A percentile compares a stretch with the other conserved stretches of the same genome.
These are phyloP conservation scores for Rhinogobio ventralis DNA, from an alignment of 2,797 vertebrate species.

Conservation along the genomic window DNA sequence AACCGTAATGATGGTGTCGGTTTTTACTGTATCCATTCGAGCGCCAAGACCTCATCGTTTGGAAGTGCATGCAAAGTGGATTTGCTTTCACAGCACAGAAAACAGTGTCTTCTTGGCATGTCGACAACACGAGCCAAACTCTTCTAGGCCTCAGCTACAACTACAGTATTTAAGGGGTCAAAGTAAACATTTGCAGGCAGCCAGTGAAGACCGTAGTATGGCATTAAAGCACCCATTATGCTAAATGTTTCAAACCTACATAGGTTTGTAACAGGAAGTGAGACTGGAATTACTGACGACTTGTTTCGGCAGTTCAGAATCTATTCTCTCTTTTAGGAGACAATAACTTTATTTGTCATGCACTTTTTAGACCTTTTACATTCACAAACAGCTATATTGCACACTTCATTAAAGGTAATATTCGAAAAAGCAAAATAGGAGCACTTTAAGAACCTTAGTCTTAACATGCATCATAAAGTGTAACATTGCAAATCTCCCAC, in stretches of 20 bases:
- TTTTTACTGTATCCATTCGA: too few relatives aligned
- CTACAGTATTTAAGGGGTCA: background rate
- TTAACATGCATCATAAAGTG: conserved; percentile 13
- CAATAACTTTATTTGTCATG: background rate
- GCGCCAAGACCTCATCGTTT: too few relatives aligned
- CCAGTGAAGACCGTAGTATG: background rate
- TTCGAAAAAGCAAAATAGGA: background rate
- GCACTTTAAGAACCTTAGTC: background rate
- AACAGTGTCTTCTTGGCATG: too few relatives aligned
- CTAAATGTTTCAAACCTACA: background rate
- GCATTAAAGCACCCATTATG: too few relatives aligned
- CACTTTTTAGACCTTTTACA: too few relatives aligned
- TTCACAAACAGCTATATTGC: background rate
- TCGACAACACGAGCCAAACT: background rate
- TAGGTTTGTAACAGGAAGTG: background rate
- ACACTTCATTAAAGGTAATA: background rate
- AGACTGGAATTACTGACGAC: background rate
- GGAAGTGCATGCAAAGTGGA: too few relatives aligned
- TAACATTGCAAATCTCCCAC: background rate
- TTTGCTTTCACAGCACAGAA: too few relatives aligned
- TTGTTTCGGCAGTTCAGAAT: background rate
- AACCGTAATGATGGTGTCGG: too few relatives aligned
- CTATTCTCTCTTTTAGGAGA: background rate
- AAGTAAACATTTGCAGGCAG: background rate
- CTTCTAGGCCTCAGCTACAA: background rate